These are phyloP conservation scores for Iphiclides podalirius DNA, from an alignment of 2,888 invertebrate species.

Conservation along the genomic window DNA sequence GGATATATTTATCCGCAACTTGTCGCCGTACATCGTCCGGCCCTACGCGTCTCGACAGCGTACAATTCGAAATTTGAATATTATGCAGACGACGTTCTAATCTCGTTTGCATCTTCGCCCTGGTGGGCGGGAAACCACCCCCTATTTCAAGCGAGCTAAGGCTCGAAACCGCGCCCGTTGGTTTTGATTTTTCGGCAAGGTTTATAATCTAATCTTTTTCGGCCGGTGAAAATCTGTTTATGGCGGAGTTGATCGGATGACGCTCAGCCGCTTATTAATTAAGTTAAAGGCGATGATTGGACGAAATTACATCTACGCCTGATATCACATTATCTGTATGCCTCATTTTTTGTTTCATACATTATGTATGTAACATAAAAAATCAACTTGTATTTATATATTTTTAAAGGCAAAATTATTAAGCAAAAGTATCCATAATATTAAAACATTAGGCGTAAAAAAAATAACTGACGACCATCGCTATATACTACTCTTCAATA, in stretches of 20 bases:
- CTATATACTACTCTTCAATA: no score
- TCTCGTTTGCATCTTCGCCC: conserved; percentile 38
- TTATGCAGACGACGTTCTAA: conserved; percentile 35
- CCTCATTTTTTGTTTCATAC: neutral
- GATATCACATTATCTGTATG: no score
- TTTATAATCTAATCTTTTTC: conserved; percentile 26
- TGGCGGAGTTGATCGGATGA: conserved; percentile 48
- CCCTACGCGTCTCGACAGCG: conserved; percentile 32
- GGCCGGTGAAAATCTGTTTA: conserved; percentile 45
- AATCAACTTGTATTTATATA: neutral
- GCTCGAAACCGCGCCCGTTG: conserved; percentile 12
- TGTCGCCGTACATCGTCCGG: conserved; percentile 42
- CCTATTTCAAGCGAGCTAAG: neutral
- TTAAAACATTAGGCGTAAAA: no score
- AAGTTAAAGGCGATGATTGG: conserved; percentile 20
- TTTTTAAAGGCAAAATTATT: neutral
- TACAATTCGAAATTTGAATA: conserved; percentile 37
- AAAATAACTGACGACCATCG: no score
- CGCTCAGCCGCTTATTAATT: conserved; percentile 38
- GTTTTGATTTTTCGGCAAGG: conserved; percentile 7
- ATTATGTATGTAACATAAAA: no score
- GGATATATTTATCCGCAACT: conserved; percentile 61
- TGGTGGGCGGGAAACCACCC: neutral
- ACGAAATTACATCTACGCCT: no score
- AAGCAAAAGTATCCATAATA: neutral